Evolutionary conservation across 2,797 vertebrate species (phyloP).

Genomic region (Stomatorhinus walkeri): DNA sequence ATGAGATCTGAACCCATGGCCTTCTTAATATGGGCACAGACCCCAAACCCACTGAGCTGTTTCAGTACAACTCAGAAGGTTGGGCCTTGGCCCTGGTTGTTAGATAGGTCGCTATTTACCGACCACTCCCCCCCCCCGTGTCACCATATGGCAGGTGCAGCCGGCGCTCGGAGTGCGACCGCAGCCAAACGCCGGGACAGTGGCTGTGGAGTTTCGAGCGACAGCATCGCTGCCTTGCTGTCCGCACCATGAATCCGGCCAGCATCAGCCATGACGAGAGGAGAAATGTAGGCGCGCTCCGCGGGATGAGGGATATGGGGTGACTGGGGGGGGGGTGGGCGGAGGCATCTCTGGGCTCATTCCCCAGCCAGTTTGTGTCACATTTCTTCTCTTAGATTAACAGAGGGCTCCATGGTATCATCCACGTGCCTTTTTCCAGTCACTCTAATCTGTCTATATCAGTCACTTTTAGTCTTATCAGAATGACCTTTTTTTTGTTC

Average conservation of each 20-base stretch:
- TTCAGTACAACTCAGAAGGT: not conserved
- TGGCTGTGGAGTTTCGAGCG: conserved; percentile 94
- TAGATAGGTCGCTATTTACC: not conserved
- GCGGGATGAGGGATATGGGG: not conserved
- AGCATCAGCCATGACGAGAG: conserved; percentile 86
- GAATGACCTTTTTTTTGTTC: not conserved
- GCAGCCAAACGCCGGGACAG: conserved; percentile 64
- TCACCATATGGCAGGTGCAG: conserved; percentile 66
- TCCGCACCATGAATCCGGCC: conserved; percentile 72
- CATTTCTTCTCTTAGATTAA: not conserved
- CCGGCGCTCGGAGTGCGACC: conserved; percentile 66
- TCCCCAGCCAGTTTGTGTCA: not conserved
- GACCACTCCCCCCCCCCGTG: not conserved
- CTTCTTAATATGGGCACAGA: not conserved
- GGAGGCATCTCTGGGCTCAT: not conserved
- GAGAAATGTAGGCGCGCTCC: conserved; percentile 61
- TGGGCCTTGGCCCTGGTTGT: not conserved
- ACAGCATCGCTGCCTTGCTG: conserved; percentile 70
- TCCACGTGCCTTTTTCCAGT: not conserved
- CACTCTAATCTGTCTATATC: not conserved
- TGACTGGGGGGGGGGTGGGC: not conserved
- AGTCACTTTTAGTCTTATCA: not conserved
- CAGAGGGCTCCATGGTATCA: not conserved
- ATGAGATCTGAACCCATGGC: not conserved
- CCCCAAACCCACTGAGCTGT: not conserved